Evolutionary conservation across 2,113 vertebrate species (phyloP), one percentile per base, ranked within the genome.

Genomic region (Machaerirhynchus nigripectus): DNA sequence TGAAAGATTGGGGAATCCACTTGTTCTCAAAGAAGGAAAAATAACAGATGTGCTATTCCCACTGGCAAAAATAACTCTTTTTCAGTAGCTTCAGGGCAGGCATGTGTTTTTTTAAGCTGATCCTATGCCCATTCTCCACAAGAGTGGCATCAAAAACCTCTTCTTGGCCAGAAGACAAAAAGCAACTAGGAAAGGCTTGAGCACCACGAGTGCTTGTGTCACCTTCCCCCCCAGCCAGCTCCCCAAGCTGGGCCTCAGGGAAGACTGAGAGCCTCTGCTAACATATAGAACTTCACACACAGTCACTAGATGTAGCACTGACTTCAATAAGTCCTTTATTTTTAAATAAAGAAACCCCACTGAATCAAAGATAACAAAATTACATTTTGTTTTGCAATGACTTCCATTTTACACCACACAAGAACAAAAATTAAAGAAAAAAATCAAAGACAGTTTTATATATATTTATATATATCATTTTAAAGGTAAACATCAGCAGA

Each of bases 331-430:
- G 94, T 95, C 95, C 95, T 98, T 98, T 98, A 98, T 97, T 97
- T 97, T 98, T 98, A 98, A 98, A 97, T 98, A 98, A 98, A 98
- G 97, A 98, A 98, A 97, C 94, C 92, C 96, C 97, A 97, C 92
- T 95, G 97, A 97, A 94, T 98, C 96, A 95, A 98, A 98, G 97
- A 92, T 98, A 98, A 98, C 97, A 98, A 98, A 98, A 98, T 97
- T 95, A 98, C 96, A 97, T 97, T 98, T 96, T 97, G 90, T 97
- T 98, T 94, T 93, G 97, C 97, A 97, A 93, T 95, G 88, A 98
- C 94, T 56, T 97, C 91, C 84, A 94, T 96, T 97, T 89, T 96
- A 97, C 94, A 98, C 86, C 96, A 97, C 97, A 97, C 90, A 93
- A 96, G 95, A 97, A 96, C 97, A 92, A 89, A 95, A 97, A 95